phyloP scores from a whole-genome alignment of 2,888 invertebrate species.

The Leptopilina myrica region DNA sequence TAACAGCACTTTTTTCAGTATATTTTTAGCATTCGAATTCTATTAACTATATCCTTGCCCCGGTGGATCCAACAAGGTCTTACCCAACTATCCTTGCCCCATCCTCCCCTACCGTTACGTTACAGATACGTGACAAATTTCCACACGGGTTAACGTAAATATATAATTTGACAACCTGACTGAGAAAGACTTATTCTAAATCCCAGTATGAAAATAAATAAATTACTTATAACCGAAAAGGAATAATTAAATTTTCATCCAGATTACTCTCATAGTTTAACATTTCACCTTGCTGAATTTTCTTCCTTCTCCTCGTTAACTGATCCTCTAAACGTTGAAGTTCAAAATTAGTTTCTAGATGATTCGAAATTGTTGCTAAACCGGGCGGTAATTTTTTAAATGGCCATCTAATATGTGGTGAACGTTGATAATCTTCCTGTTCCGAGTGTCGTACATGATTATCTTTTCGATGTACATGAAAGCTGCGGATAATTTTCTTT shows the following conservation, averaged over 20 bases:
- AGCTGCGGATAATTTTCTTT: constrained; percentile 42
- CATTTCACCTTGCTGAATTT: neutral
- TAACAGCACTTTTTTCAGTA: no score
- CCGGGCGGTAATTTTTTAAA: neutral
- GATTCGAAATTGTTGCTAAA: neutral
- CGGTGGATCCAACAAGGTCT: no score
- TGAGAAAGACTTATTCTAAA: neutral
- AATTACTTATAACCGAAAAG: constrained; percentile 14
- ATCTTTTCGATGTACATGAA: constrained; percentile 30
- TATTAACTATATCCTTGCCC: no score
- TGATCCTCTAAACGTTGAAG: neutral
- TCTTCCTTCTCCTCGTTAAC: neutral
- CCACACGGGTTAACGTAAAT: no score
- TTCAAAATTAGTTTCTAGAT: neutral
- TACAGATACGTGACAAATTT: no score
- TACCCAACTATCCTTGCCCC: no score
- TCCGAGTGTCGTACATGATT: neutral
- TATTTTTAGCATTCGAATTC: no score
- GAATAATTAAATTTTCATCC: neutral
- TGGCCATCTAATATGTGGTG: neutral
- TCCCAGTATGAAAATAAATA: no score
- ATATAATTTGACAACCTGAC: no score
- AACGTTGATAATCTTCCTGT: neutral
- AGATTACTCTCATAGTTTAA: neutral
- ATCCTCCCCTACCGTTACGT: no score